Conservation (phyloP, 2,797 vertebrate genomes). For the Muraenolepis orangiensis region DNA sequence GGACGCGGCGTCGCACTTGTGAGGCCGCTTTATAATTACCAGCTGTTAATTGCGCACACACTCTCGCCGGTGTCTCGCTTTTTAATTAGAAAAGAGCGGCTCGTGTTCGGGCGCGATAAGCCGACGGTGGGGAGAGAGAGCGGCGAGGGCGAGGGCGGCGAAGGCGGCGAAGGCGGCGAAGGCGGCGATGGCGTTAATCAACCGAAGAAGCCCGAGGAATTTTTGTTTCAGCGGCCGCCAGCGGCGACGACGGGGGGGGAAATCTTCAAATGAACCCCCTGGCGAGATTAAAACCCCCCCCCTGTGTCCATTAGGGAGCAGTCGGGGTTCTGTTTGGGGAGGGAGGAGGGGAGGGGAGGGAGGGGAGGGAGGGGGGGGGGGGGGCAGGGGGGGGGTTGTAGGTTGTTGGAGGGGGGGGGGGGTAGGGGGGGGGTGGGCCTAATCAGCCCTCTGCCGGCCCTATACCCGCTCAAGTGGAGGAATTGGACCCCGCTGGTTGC, state of each 20-base stretch:
- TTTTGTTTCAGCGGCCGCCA: slow-evolving; percentile 92
- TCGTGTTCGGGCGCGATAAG: slow-evolving; percentile 98
- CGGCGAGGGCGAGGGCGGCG: no score
- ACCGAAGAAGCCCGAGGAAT: slow-evolving; percentile 94
- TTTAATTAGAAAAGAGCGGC: slow-evolving; percentile 99
- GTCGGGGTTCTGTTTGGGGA: slow-evolving; percentile 97
- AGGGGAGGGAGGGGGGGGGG: slow-evolving; percentile 76
- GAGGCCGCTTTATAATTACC: slow-evolving; percentile 98
- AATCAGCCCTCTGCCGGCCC: slow-evolving; percentile 88
- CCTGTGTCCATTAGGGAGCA: slow-evolving; percentile 97
- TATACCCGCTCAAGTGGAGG: slow-evolving; percentile 96
- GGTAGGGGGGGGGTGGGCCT: slow-evolving; percentile 81
- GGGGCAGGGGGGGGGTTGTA: slow-evolving; percentile 81
- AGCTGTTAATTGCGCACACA: slow-evolving; percentile 98
- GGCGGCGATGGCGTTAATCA: slow-evolving; percentile 82
- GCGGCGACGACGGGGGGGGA: slow-evolving; percentile 86
- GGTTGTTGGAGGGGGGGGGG: slow-evolving; percentile 85
- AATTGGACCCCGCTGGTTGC: slow-evolving; percentile 80
- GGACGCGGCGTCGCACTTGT: slow-evolving; percentile 95
- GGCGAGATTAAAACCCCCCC: slow-evolving; percentile 98
- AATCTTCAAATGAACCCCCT: slow-evolving; percentile 98
- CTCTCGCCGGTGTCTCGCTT: slow-evolving; percentile 92
- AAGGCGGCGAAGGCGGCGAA: no score
- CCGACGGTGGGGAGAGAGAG: slow-evolving; percentile 79
- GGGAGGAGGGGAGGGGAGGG: slow-evolving; percentile 28